A percentile compares a stretch with the other conserved stretches of the same genome.
These are phyloP conservation scores for Nowickia ferox DNA, from an alignment of 2,888 invertebrate species.

Conservation along the genomic window DNA sequence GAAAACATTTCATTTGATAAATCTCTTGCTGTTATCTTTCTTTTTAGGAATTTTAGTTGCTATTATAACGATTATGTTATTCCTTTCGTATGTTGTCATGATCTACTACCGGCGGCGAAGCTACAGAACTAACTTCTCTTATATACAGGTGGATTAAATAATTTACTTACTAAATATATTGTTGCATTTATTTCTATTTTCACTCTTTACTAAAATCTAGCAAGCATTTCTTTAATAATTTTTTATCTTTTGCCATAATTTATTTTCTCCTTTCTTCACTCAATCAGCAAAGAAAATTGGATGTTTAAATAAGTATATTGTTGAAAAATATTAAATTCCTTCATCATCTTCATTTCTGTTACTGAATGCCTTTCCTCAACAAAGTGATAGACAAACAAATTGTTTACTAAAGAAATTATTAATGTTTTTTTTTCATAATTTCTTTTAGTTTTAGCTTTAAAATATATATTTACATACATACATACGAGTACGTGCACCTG, in stretches of 20 bases:
- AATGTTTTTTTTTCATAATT: neutral
- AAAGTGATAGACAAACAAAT: conserved; percentile 44
- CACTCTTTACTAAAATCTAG: conserved; percentile 14
- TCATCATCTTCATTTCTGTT: conserved; percentile 38
- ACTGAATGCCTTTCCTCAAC: conserved; percentile 33
- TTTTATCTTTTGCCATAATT: conserved; percentile 31
- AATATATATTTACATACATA: neutral
- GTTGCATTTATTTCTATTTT: conserved; percentile 27
- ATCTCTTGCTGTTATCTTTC: conserved; percentile 1
- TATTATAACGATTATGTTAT: conserved; percentile 77
- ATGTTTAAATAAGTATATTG: conserved; percentile 50
- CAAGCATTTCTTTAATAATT: conserved; percentile 17
- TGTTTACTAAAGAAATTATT: conserved; percentile 19
- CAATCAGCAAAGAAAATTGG: conserved; percentile 69
- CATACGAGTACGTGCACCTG: neutral
- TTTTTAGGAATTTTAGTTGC: conserved; percentile 77
- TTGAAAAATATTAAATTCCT: conserved; percentile 14
- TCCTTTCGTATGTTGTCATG: conserved; percentile 78
- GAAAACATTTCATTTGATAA: neutral
- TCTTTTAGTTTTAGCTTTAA: neutral
- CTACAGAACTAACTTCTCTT: conserved; percentile 79
- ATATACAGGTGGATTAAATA: conserved; percentile 79
- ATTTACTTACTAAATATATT: conserved; percentile 10
- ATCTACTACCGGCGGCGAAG: conserved; percentile 80
- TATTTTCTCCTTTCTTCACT: neutral